Base-by-base conservation (phyloP, 2,888 invertebrate genomes). In the Cyrtodaria siliqua region DNA sequence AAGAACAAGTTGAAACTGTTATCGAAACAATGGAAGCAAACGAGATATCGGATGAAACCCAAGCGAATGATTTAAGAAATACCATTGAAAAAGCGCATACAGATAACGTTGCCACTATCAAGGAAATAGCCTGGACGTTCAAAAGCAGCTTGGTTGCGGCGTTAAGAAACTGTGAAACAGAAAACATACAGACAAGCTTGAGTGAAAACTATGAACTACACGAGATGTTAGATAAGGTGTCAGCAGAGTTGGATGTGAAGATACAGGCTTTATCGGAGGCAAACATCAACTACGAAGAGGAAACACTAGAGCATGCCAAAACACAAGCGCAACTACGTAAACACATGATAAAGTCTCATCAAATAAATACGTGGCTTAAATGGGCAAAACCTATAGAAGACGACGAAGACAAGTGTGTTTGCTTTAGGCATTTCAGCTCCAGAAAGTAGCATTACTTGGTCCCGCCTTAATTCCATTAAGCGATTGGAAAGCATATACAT, bases 311-410 rank as follows among this genome's bases (percentile, higher is more conserved):
- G 9, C 64, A 73, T 27, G 73, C 72, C 27, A 72, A 61, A 18
- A 62, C 72, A 12, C 68, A 66, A 29, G 64, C 56, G 0, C 23
- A 73, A 23, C 60, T 72, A 16, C 18, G 55, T 27, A 68, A 61
- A 38, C 44, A 61, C 29, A 55, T 49, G 42, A 61, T 50, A 38
- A 62, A 61, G 18, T 42, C 53, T 8, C 72, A 72, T 6, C 26
- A 56, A 18, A 42, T 73, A 14, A 78, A 78, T 18, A 78, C 78
- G 0, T 78, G 78, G 78, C 40, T 78, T 16, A 72, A 66, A 24
- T 72, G 72, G 72, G 78, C 78, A 12, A 78, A 63, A 44, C 78
- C 78, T 6, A 38, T 44, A 0, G 24, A 24, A 2, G 61, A 61
- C 14, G 53, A 69, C 18, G 72, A 69, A 6, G 64, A 72, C 2